Conservation (phyloP, 1,140 invertebrate species). For the Panagrolaimus sp. region DNA sequence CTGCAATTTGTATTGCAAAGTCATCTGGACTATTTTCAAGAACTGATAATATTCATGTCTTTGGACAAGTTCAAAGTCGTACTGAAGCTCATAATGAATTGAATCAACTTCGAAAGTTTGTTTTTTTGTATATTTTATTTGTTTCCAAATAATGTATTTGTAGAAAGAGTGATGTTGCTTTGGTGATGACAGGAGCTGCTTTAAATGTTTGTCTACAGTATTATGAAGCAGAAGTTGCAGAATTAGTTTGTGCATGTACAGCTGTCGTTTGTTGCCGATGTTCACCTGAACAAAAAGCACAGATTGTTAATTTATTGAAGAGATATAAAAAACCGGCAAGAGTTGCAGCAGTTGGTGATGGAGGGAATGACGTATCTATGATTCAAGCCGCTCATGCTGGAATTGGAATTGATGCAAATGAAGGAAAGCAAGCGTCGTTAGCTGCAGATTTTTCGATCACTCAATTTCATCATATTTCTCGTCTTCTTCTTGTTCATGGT, state of each 20-base stretch:
- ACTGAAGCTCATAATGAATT: slow-evolving; percentile 86
- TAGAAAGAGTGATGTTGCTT: slow-evolving; percentile 57
- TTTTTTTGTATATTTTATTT: too few relatives aligned
- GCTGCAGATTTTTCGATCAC: slow-evolving; percentile 97
- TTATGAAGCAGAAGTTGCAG: slow-evolving; percentile 90
- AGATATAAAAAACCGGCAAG: slow-evolving; percentile 74
- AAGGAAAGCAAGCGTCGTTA: slow-evolving; percentile 85
- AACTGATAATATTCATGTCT: slow-evolving; percentile 71
- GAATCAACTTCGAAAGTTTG: slow-evolving; percentile 77
- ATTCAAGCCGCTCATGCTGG: slow-evolving; percentile 88
- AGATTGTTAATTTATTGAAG: slow-evolving; percentile 83
- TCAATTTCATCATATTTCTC: slow-evolving; percentile 78
- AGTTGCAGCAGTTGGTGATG: slow-evolving; percentile 63
- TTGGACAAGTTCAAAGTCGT: slow-evolving; percentile 71
- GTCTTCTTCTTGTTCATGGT: slow-evolving; percentile 86
- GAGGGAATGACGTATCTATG: slow-evolving; percentile 69
- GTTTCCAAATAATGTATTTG: too few relatives aligned
- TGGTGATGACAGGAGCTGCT: slow-evolving; percentile 60
- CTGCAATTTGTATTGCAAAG: slow-evolving; percentile 95
- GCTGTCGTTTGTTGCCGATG: slow-evolving; percentile 85
- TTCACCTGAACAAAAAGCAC: slow-evolving; percentile 96
- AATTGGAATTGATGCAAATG: slow-evolving; percentile 81
- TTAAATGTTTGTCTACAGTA: slow-evolving; percentile 73
- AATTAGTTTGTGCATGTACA: slow-evolving; percentile 81
- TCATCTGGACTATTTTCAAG: slow-evolving; percentile 78